These are phyloP conservation scores for Serripes groenlandicus DNA, from an alignment of 2,888 invertebrate species.

Conservation along the genomic window DNA sequence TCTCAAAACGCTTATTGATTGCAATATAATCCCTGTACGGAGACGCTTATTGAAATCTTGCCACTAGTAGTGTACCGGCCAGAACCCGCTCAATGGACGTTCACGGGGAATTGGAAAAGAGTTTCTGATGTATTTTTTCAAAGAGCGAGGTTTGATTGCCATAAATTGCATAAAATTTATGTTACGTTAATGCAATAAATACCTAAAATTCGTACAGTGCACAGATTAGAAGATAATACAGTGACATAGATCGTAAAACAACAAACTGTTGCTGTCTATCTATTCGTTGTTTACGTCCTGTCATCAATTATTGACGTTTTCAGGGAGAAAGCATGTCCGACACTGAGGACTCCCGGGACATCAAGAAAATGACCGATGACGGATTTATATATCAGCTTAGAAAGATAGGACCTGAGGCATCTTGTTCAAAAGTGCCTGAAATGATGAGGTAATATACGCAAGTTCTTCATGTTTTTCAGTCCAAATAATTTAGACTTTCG, in stretches of 20 bases:
- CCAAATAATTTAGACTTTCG: too few species aligned
- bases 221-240: background rate
- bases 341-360: slow-evolving; percentile 33
- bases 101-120: background rate
- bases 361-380: slow-evolving; percentile 24
- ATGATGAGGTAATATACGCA: slow-evolving; percentile 75
- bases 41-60: slow-evolving; percentile 2
- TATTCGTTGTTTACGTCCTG: slow-evolving; percentile 6
- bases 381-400: slow-evolving; percentile 69
- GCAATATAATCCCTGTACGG: background rate
- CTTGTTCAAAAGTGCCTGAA: slow-evolving; percentile 70
- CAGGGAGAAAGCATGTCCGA: slow-evolving; percentile 35
- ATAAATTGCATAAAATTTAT: background rate
- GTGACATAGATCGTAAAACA: background rate
- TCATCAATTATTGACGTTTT: slow-evolving; percentile 13
- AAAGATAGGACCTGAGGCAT: slow-evolving; percentile 72
- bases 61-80: background rate
- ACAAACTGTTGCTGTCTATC: background rate
- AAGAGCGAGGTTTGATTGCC: slow-evolving; percentile 1
- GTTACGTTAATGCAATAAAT: background rate
- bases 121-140: background rate
- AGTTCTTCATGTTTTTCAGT: too few species aligned
- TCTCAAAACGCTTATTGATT: background rate
- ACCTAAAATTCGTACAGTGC: too few species aligned
- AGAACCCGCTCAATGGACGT: slow-evolving; percentile 20